phyloP scores from a whole-genome alignment of 64 coral and sea anemone genomes.

The Acropora yongei region DNA sequence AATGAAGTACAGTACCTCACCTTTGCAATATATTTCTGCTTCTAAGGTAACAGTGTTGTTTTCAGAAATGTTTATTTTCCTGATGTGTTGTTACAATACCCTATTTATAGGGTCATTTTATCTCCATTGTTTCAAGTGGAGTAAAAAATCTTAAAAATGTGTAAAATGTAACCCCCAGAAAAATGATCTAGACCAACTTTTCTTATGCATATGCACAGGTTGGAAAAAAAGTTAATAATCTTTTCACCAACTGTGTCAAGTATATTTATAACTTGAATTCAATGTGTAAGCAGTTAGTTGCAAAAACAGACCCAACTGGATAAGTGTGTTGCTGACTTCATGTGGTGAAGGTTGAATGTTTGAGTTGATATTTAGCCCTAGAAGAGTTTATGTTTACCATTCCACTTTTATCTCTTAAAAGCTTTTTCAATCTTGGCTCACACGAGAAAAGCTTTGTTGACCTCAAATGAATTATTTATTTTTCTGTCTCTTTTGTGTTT shows the following conservation, averaged over 20 bases:
- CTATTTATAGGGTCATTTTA: background rate
- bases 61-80: background rate
- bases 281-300: background rate
- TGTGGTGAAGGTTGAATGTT: background rate
- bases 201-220: too few species aligned
- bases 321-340: background rate
- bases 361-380: background rate
- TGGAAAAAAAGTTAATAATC: background rate
- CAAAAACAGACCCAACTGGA: background rate
- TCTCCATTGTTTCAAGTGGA: background rate
- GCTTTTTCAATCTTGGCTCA: too few species aligned
- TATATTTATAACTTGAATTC: background rate
- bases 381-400: too few species aligned
- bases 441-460: too few species aligned
- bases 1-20: background rate
- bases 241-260: background rate
- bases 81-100: background rate
- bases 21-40: background rate
- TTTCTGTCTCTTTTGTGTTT: too few species aligned
- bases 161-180: background rate
- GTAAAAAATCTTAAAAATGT: conserved; percentile 31
- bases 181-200: background rate
- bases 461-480: too few species aligned
- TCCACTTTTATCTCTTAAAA: too few species aligned
- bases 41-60: background rate